phyloP scores from a whole-genome alignment of 2,797 vertebrate genomes.

The Neopelma chrysocephalum region DNA sequence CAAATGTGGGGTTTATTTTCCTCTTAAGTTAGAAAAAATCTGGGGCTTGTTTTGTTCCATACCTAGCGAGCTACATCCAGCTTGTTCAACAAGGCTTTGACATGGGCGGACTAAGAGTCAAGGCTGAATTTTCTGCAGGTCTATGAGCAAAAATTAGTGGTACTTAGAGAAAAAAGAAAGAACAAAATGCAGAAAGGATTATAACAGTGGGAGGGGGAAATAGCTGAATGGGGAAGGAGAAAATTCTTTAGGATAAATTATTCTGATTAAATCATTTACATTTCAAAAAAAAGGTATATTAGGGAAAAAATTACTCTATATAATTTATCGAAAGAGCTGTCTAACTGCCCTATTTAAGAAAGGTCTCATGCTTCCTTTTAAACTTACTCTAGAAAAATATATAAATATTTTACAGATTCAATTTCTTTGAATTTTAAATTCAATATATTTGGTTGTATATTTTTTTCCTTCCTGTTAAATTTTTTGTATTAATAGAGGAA shows the following conservation, averaged over 20 bases:
- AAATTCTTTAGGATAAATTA: background rate
- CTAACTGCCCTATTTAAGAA: background rate
- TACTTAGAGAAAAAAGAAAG: background rate
- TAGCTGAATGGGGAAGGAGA: background rate
- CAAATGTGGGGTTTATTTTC: background rate
- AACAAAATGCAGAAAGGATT: background rate
- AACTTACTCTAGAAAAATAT: background rate
- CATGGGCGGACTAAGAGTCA: background rate
- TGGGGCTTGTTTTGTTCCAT: background rate
- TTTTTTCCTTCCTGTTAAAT: background rate
- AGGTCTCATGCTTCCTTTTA: accelerated
- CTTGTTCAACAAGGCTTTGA: background rate
- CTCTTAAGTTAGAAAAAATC: background rate
- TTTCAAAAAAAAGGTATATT: background rate
- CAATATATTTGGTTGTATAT: background rate
- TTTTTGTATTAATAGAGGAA: background rate
- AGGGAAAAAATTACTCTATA: background rate
- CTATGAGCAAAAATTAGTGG: background rate
- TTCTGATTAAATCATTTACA: background rate
- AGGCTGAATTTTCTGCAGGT: background rate
- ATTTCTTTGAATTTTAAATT: background rate
- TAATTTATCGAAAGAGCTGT: background rate
- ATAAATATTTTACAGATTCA: background rate
- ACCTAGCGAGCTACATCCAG: background rate
- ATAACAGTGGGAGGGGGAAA: background rate